Percentiles rank a stretch among this genome's conserved stretches.
phyloP scores from a whole-genome alignment of 2,797 vertebrate genomes.

The Platalea minor region DNA sequence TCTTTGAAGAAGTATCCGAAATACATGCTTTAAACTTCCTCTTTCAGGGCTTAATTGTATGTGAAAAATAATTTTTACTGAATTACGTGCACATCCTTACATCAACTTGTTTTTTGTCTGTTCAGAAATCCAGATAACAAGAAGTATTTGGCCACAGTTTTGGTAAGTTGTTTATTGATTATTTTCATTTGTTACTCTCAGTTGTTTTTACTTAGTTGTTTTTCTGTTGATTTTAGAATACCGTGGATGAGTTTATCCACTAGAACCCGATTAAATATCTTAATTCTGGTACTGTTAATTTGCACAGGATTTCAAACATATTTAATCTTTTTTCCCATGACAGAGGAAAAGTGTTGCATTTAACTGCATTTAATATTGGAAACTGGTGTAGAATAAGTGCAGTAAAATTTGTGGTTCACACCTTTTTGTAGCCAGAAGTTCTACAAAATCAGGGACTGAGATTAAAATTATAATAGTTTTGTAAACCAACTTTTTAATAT shows the following conservation, averaged over 20 bases:
- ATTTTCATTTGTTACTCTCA: not conserved
- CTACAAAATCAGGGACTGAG: not conserved
- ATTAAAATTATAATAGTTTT: constrained; percentile 35
- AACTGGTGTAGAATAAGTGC: constrained; percentile 1
- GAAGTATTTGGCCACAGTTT: constrained; percentile 12
- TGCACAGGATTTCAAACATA: not conserved
- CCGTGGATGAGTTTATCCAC: not conserved
- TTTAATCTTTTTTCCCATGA: not conserved
- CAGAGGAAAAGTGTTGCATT: not conserved
- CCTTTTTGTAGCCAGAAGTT: constrained; percentile 19
- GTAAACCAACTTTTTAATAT: constrained; percentile 48
- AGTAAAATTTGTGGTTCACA: constrained; percentile 6
- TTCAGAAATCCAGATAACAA: constrained; percentile 45
- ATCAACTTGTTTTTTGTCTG: constrained; percentile 6
- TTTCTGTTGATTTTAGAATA: not conserved
- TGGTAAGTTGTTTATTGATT: constrained; percentile 33
- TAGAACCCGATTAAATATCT: not conserved
- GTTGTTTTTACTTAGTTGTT: not conserved
- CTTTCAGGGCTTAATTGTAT: not conserved
- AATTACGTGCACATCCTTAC: not conserved
- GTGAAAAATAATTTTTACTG: not conserved
- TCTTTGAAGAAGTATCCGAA: not conserved
- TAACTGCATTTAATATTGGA: not conserved
- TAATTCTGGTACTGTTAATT: not conserved
- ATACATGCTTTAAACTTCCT: not conserved